These are phyloP conservation scores for Dasyurus viverrinus DNA, from an alignment of 2,113 vertebrate species.

Conservation along the genomic window DNA sequence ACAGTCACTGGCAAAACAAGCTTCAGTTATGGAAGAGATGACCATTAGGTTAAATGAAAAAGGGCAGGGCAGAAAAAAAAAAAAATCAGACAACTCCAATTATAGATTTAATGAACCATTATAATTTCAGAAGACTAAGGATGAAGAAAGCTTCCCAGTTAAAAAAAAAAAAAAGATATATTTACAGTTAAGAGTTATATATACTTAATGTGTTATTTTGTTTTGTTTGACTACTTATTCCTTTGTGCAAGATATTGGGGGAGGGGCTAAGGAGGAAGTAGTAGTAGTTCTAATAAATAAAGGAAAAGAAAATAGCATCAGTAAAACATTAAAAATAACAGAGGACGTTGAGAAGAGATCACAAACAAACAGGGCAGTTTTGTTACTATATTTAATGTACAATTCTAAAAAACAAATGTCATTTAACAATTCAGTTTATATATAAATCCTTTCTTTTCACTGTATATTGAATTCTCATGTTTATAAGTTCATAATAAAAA, in stretches of 20 bases:
- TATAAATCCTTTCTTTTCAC: neutral
- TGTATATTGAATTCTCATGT: neutral
- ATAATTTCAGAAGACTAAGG: neutral
- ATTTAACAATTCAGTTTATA: neutral
- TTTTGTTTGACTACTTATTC: neutral
- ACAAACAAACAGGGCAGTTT: neutral
- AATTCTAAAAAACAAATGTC: neutral
- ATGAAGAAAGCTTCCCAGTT: neutral
- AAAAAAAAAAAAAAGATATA: neutral
- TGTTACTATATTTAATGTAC: neutral
- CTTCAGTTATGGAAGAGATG: neutral
- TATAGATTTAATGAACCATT: neutral
- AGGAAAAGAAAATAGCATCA: neutral
- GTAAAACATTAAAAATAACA: neutral
- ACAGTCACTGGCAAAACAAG: neutral
- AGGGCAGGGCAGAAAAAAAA: neutral
- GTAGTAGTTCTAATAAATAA: neutral
- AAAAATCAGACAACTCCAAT: neutral
- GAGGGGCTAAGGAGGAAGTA: neutral
- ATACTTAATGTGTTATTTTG: neutral
- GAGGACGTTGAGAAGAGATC: neutral
- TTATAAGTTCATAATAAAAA: neutral
- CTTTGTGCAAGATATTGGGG: neutral
- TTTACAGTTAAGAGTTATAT: neutral
- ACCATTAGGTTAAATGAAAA: neutral